Evolutionary conservation across 2,888 invertebrate genomes (phyloP), one percentile per base, ranked within the genome.

Genomic region (Drosophila prolongata): DNA sequence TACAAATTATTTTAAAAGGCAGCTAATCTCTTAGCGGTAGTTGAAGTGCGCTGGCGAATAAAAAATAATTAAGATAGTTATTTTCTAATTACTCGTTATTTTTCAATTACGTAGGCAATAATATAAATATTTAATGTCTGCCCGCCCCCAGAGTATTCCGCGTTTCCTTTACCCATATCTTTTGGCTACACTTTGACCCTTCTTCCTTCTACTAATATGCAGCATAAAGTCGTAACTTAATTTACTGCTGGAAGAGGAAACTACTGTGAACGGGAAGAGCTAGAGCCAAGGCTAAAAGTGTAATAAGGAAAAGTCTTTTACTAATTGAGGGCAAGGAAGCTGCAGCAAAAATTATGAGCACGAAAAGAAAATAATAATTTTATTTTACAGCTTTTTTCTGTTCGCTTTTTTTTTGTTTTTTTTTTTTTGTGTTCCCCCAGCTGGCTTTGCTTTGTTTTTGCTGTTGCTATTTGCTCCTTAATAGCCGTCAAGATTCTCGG

Each of bases 351-450:
- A 80, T 80, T 86, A 84, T 87, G 87, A 87, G 79, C 83, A 83
- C 87, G 87, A 83, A 83, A 78, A 76, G 87, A 83, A 83, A 87
- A 83, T 87, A 81, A 83, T 83, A 84, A 83, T 83, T 81, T 84
- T 79, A 87, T 81, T 87, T 83, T 76, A 81, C 76, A 66, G 57
- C 49, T 43, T 49, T 40, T 66, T 46, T 11, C 35, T n/a, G 24
- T 16, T 11, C 14, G 46, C 35, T 11, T 14, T 44, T 19, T 19
- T 34, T 6, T 11, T 16, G 24, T 49, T 27, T 8, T 14, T 37
- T 34, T 38, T 8, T 14, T 13, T 14, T 27, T 6, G 2, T n/a
- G 2, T 3, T 6, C 14, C 13, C 3, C 10, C 14, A 40, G 40
- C n/a, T 11, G 38, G 38, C 16, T 49, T 13, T 24, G 13, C 43